phyloP scores from a whole-genome alignment of 1,140 invertebrate genomes.

The Trachelipus rathkii region DNA sequence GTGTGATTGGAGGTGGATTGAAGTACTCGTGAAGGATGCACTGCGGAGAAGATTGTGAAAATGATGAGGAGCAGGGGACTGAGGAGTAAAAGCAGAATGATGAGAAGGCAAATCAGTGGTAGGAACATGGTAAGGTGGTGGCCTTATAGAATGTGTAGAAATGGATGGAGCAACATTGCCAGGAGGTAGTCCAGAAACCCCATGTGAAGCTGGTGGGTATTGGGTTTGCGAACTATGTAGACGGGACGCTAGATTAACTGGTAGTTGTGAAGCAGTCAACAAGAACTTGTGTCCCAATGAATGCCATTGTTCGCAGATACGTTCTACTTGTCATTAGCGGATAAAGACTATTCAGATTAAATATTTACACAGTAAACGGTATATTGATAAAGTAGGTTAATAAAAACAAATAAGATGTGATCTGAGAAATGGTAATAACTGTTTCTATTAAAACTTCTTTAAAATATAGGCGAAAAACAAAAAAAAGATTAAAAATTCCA shows the following conservation, averaged over 20 bases:
- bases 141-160: background rate
- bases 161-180: background rate
- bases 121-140: constrained; percentile 4
- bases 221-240: background rate
- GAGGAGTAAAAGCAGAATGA: background rate
- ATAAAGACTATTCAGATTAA: constrained; percentile 1
- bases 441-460: too few relatives aligned
- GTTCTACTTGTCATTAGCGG: background rate
- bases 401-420: too few relatives aligned
- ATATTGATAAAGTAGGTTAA: too few relatives aligned
- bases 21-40: background rate
- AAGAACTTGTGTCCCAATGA: background rate
- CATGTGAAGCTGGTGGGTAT: background rate
- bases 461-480: too few relatives aligned
- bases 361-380: background rate
- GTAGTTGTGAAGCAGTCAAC: background rate
- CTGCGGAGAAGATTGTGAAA: background rate
- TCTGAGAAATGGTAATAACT: too few relatives aligned
- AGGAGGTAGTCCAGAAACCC: background rate
- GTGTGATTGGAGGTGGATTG: background rate
- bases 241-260: background rate
- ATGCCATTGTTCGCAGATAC: constrained; percentile 1
- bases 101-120: background rate
- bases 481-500: too few relatives aligned
- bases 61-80: background rate